Conservation (phyloP, 2,797 vertebrate genomes). For the Gadopsis marmoratus region DNA sequence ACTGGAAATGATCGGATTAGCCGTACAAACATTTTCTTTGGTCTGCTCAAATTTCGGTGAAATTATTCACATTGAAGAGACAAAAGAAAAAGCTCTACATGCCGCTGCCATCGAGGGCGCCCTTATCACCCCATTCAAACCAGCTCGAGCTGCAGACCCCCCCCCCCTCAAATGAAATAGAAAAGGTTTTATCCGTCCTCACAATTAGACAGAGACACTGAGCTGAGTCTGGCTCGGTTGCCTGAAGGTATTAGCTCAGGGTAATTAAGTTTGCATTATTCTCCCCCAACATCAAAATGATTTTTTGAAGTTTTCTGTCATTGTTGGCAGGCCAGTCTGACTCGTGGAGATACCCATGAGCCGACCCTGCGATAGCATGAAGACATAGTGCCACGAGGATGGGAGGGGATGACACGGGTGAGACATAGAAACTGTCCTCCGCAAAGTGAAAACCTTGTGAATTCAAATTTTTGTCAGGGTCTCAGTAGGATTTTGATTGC, state of each 20-base stretch:
- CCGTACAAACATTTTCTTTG: constrained; percentile 76
- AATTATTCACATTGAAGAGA: constrained; percentile 82
- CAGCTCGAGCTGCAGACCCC: constrained; percentile 61
- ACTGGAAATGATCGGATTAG: constrained; percentile 80
- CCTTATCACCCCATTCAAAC: constrained; percentile 78
- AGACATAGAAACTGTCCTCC: constrained; percentile 52
- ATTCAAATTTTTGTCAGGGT: constrained; percentile 61
- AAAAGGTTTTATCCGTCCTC: constrained; percentile 78
- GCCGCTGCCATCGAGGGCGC: constrained; percentile 62
- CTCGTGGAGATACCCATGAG: constrained; percentile 62
- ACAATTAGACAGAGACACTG: constrained; percentile 82
- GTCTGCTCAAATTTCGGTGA: constrained; percentile 73
- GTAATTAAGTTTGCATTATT: constrained; percentile 87
- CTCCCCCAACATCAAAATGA: constrained; percentile 68
- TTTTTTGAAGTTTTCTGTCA: constrained; percentile 69
- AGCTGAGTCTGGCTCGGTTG: constrained; percentile 77
- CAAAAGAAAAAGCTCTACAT: constrained; percentile 71
- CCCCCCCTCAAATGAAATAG: constrained; percentile 73
- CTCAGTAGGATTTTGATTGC: constrained; percentile 46
- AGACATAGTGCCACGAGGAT: constrained; percentile 44
- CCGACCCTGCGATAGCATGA: constrained; percentile 55
- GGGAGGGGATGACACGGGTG: constrained; percentile 41
- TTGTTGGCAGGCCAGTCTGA: constrained; percentile 58
- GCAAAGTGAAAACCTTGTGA: constrained; percentile 50
- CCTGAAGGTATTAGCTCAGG: constrained; percentile 82